Base-by-base conservation (phyloP, 1,140 invertebrate genomes). In the Oncopodura yosiiana region DNA sequence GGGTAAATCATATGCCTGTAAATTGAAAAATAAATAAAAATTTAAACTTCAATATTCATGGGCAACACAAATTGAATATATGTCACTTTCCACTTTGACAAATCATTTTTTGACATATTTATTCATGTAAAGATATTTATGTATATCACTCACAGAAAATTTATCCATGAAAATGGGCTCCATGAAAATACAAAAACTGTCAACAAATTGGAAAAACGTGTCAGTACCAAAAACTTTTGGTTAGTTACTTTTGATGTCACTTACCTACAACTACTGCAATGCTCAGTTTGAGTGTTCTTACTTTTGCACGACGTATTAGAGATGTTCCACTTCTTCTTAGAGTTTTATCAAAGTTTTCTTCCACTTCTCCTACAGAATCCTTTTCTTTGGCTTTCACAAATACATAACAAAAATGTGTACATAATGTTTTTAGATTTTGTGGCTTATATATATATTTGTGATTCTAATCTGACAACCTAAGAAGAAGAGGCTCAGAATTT, bases 251-350 rank as follows among this genome's bases (percentile, higher is more conserved):
- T n/a, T n/a, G n/a, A n/a, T n/a, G n/a, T n/a, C n/a, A n/a, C n/a
- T n/a, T n/a, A n/a, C n/a, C n/a, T n/a, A n/a, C n/a, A n/a, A n/a
- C 86, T 54, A 96, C 94, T 16, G 90, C 84, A 41, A 95, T 80
- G 0, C 92, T 93, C 90, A 95, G 94, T 71, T 93, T 92, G 3
- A 96, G 72, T 0, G 91, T 94, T 53, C 88, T 74, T 27, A 83
- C 81, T 65, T 84, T 83, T 3, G 90, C 88, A 53, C 83, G 74
- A 3, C 83, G 83, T 5, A 92, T 78, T 49, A 78, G 80, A n/a
- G 77, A 76, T 51, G 81, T 78, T 50, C 81, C 81, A 0, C 81
- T 83, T 44, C 81, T 69, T 24, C 82, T 66, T 24, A 85, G 66
- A 26, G 24, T 38, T 3, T 23, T 27, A 14, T 37, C n/a, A n/a